Percentiles rank a stretch among this genome's conserved stretches.
Evolutionary conservation across 2,888 invertebrate species (phyloP).

Genomic region (Uloborus plumipes): DNA sequence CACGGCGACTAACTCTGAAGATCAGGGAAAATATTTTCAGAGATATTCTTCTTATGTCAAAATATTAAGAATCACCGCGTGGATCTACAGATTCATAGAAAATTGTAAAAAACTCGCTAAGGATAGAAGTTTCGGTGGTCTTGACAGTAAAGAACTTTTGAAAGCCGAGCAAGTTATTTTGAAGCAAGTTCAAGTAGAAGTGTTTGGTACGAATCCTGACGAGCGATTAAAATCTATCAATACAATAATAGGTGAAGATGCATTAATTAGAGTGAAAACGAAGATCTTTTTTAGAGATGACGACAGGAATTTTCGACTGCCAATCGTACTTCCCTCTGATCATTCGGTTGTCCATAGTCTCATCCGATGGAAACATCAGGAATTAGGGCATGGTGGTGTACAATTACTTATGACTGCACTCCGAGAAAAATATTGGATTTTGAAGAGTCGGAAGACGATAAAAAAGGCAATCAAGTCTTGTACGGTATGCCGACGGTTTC

Average conservation of each 20-base stretch:
- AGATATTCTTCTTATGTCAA: conserved; percentile 8
- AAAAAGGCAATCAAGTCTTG: no score
- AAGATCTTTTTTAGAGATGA: conserved; percentile 16
- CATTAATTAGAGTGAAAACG: conserved; percentile 15
- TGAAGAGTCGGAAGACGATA: background rate
- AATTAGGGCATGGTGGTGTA: conserved; percentile 14
- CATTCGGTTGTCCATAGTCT: conserved; percentile 20
- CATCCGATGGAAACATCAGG: background rate
- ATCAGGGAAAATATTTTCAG: background rate
- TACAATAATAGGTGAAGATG: background rate
- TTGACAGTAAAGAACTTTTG: background rate
- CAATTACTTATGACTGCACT: conserved; percentile 9
- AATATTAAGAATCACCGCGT: background rate
- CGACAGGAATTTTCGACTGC: conserved; percentile 5
- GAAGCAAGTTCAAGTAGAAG: conserved; percentile 17
- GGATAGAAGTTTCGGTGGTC: background rate
- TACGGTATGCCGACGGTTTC: no score
- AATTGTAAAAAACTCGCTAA: background rate
- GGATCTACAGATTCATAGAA: conserved; percentile 1
- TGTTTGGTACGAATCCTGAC: background rate
- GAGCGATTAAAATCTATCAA: conserved; percentile 8
- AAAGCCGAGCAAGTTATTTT: conserved; percentile 14
- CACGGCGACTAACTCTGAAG: background rate
- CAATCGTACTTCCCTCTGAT: conserved; percentile 1
- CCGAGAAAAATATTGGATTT: conserved; percentile 23